Evolutionary conservation across 2,797 vertebrate species (phyloP).

Genomic region (Buceros bicornis): DNA sequence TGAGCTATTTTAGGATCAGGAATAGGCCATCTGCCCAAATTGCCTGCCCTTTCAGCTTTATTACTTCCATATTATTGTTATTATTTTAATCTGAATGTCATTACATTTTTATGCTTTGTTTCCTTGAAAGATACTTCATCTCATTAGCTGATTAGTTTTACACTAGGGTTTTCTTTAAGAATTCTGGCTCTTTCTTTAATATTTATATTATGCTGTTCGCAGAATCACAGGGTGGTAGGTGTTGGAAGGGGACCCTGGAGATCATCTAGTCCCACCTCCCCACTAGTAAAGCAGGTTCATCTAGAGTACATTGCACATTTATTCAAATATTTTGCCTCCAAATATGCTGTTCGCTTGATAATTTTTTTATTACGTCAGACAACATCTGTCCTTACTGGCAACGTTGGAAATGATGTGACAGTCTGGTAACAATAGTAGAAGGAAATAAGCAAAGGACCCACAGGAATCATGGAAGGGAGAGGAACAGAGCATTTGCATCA

Average conservation of each 20-base stretch:
- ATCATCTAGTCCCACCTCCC: too few species aligned
- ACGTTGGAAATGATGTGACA: not conserved
- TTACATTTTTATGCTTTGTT: conserved; percentile 44
- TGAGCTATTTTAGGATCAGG: conserved; percentile 66
- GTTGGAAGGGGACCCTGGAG: too few species aligned
- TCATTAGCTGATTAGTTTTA: not conserved
- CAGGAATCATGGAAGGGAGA: not conserved
- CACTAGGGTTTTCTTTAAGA: not conserved
- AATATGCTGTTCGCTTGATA: not conserved
- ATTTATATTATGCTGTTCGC: not conserved
- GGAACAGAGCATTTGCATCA: not conserved
- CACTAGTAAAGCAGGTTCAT: too few species aligned
- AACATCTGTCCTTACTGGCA: conserved; percentile 19
- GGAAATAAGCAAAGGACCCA: not conserved
- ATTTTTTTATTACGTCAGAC: not conserved
- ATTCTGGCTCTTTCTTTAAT: not conserved
- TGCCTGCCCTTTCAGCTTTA: conserved; percentile 20
- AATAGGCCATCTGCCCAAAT: conserved; percentile 70
- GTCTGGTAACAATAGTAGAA: not conserved
- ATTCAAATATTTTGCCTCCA: not conserved
- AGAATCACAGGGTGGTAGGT: too few species aligned
- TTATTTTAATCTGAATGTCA: conserved; percentile 23
- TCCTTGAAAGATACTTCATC: not conserved
- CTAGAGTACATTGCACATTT: too few species aligned
- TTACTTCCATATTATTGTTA: not conserved